Base-by-base conservation (phyloP, 1,140 invertebrate species). In the Macrosteles quadrilineatus region DNA sequence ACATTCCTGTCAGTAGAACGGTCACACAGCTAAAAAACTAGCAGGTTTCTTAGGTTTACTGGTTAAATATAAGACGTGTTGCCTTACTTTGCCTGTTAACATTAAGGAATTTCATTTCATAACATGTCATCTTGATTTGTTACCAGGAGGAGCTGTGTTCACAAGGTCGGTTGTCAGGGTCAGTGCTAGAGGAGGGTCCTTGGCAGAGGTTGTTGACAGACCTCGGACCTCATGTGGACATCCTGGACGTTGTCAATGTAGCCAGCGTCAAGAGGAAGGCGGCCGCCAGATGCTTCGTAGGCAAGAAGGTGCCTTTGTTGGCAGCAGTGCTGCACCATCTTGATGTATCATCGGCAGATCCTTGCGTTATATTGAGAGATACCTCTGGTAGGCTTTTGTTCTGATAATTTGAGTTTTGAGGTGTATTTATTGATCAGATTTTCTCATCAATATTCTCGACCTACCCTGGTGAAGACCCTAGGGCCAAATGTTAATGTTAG, bases 231-330 rank as follows among this genome's bases (percentile, higher is more conserved):
- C 19, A 40, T 12, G 19, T 36, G 21, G 12, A 59, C 3, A 29
- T 74, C 4, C 57, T 74, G 11, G 71, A 67, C 11, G 53, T 14
- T 27, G 64, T 71, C 9, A 75, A 72, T 72, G 43, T 75, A 3
- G 64, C 62, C 11, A 67, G 68, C 47, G 59, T 74, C 11, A 72
- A 70, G 43, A 43, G 45, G 25, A 74, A 72, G 50, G 74, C 73
- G 0, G 57, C 47, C 32, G 69, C 69, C 23, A 65, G 68, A 17
- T 63, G 70, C 6, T 31, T 72, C 23, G 40, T 67, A 21, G 66
- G 68, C 14, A 65, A 71, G 32, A 74, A 74, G 70, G 71, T 76
- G 1, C 75, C 75, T 17, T 76, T 75, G 45, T 63, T 76, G 2
- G 75, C 75, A 25, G 72, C 70, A 19, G 55, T 72, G 14, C n/a